Percentiles rank a stretch among this genome's conserved stretches.
Conservation (phyloP, 2,888 invertebrate genomes). For the Cerceris ruficornis region DNA sequence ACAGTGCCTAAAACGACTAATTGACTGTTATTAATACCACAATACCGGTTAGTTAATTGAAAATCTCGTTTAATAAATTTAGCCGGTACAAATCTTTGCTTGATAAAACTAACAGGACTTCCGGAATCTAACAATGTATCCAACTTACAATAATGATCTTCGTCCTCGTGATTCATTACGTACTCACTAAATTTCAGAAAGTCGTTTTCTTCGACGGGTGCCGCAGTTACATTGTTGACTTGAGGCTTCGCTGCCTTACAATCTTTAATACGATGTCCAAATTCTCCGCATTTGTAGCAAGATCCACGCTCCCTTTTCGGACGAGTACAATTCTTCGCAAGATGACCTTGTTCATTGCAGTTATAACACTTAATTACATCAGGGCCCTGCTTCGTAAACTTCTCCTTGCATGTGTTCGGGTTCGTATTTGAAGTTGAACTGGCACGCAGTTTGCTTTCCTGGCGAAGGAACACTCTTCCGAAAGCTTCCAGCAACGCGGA, state of each 20-base stretch:
- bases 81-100: neutral
- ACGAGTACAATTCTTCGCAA: conserved; percentile 7
- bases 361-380: conserved; percentile 1
- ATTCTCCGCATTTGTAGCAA: conserved; percentile 1
- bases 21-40: neutral
- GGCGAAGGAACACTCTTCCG: neutral
- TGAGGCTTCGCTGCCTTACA: neutral
- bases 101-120: conserved; percentile 11
- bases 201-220: neutral
- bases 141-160: neutral
- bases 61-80: neutral
- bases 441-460: neutral
- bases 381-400: neutral
- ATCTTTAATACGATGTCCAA: neutral
- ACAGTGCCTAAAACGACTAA: neutral
- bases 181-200: no score
- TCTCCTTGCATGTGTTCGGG: no score
- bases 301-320: conserved; percentile 1
- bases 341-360: neutral
- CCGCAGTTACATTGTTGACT: neutral
- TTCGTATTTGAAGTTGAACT: no score
- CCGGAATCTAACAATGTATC: conserved; percentile 21
- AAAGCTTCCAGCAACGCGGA: neutral
- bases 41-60: neutral
- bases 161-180: neutral